Conservation (phyloP, 2,888 invertebrate genomes). For the Halocaridina rubra region DNA sequence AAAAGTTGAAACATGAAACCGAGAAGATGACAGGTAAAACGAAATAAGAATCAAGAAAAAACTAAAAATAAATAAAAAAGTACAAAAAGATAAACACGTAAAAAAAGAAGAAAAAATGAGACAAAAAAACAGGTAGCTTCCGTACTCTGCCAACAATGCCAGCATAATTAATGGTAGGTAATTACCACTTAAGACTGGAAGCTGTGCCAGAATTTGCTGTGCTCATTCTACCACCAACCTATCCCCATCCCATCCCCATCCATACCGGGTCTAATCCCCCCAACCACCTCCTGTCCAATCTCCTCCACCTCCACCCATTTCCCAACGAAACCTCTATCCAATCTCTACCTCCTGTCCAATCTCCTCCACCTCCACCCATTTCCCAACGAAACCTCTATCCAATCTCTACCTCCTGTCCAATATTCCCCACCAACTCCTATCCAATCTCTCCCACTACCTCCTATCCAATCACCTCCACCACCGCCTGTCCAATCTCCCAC, state of each 20-base stretch:
- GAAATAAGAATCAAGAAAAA: background rate
- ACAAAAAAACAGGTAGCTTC: constrained; percentile 11
- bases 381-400: no score
- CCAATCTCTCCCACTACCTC: no score
- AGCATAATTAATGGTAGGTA: constrained; percentile 44
- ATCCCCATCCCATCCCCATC: background rate
- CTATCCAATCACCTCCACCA: no score
- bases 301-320: background rate
- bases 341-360: background rate
- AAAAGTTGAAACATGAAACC: background rate
- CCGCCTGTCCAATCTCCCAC: no score
- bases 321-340: background rate
- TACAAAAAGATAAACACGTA: background rate
- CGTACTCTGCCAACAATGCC: constrained; percentile 40
- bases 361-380: background rate
- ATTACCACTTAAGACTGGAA: constrained; percentile 42
- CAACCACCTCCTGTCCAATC: background rate
- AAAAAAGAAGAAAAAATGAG: background rate
- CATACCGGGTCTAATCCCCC: background rate
- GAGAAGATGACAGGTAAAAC: background rate
- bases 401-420: no score
- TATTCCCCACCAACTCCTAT: no score
- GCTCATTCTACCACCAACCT: background rate
- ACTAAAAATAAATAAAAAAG: background rate
- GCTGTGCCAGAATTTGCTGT: constrained; percentile 31